These are phyloP conservation scores for Chymomyza amoena DNA, from an alignment of 2,888 invertebrate species.

Conservation along the genomic window DNA sequence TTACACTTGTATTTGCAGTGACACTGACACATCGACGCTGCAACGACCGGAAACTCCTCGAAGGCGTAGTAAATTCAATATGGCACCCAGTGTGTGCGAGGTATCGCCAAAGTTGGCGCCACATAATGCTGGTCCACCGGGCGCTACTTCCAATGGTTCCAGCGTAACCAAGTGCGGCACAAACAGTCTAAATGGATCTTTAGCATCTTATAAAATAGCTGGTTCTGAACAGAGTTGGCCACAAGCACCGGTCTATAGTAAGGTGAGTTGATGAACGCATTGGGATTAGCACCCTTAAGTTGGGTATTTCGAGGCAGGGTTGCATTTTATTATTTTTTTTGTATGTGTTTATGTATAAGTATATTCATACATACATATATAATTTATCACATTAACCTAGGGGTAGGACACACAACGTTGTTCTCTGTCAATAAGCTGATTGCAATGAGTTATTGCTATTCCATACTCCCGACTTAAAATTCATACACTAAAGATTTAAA, in stretches of 20 bases:
- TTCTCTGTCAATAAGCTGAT: too few species aligned
- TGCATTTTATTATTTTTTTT: too few species aligned
- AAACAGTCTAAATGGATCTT: constrained; percentile 72
- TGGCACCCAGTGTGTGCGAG: constrained; percentile 80
- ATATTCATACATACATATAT: too few species aligned
- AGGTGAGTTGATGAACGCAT: constrained; percentile 52
- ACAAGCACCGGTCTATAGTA: constrained; percentile 74
- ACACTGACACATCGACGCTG: constrained; percentile 75
- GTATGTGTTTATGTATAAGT: too few species aligned
- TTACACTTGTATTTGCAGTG: constrained; percentile 76
- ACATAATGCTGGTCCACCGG: constrained; percentile 37
- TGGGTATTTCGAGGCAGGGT: too few species aligned
- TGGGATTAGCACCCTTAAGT: background rate
- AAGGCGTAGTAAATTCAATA: constrained; percentile 64
- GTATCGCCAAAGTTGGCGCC: constrained; percentile 72
- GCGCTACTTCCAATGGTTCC: constrained; percentile 43
- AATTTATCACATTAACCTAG: too few species aligned
- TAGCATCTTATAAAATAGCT: constrained; percentile 76
- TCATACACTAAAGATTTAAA: too few species aligned
- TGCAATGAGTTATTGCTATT: too few species aligned
- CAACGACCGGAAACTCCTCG: constrained; percentile 39
- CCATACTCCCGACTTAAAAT: too few species aligned
- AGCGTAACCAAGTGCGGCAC: constrained; percentile 63
- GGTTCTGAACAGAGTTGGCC: constrained; percentile 77
- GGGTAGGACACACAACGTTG: too few species aligned